Base-by-base conservation (phyloP, 1,140 invertebrate genomes). In the Onthophagus taurus region DNA sequence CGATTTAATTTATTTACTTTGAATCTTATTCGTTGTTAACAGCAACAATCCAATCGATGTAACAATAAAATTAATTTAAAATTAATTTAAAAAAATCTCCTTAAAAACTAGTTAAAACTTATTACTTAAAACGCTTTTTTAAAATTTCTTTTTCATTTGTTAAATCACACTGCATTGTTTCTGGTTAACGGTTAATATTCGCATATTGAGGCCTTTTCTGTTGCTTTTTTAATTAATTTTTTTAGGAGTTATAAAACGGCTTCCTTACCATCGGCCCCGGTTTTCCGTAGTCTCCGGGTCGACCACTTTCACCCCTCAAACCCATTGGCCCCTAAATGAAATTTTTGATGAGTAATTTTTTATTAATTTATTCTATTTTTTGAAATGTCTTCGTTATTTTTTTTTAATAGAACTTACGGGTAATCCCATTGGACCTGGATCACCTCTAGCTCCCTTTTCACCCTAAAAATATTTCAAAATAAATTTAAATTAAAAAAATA, bases 401-500 rank as follows among this genome's bases (percentile, higher is more conserved):
- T 37, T 20, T 9, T 23, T 19, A 14, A 7, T 11, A 41, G 11
- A 31, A 85, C 84, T 81, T 80, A 93, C 91, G 55, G 91, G 91
- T 61, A 95, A 72, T 63, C 91, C 91, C 87, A 95, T 94, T 36
- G 89, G 89, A 55, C 91, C 91, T 36, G 84, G 80, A 69, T 92
- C 87, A 41, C 91, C 91, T 69, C 86, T 90, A 35, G 77, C 73
- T 39, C 90, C 91, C 69, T 89, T 88, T 51, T 87, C 83, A 52
- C 91, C 91, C 89, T 95, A 64, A 30, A 76, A 74, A 42, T 38
- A 49, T 16, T 41, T 26, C 6, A 29, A 33, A 6, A 26, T 7
- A 26, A 7, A n/a, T n/a, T n/a, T n/a, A n/a, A n/a, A n/a, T n/a
- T n/a, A n/a, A n/a, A n/a, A n/a, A n/a, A n/a, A n/a, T n/a, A n/a